Base-by-base conservation (phyloP, 2,888 invertebrate genomes). In the Argynnis bischoffii region DNA sequence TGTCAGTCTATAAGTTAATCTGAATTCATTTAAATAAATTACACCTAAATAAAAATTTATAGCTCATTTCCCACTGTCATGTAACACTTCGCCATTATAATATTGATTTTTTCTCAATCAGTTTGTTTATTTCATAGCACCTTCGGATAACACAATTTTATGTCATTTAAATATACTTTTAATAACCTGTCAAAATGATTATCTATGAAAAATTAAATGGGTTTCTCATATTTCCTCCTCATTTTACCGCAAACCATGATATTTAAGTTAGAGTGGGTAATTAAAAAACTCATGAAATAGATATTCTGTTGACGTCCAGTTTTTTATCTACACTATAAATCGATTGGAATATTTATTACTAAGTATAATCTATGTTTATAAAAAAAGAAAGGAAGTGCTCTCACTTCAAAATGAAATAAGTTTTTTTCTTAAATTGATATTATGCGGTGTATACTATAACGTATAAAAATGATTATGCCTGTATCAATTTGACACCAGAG, bases 181-280 rank as follows among this genome's bases (percentile, higher is more conserved):
- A 66, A 66, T 61, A 66, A 66, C 54, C 61, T 66, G 61, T 66
- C 66, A 61, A 55, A 48, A 41, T 66, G 55, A 55, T 66, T 55
- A 61, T 61, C 66, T 66, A 66, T 66, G 31, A 53, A 21, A 63
- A 61, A 50, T 60, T 66, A 66, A 61, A 61, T 55, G 50, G 21
- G 46, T 54, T 64, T 48, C 50, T 51, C 51, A 55, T 35, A 55
- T 68, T 59, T 63, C 55, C 21, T 46, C 50, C 55, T 56, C 35
- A 54, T 59, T 65, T 54, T 54, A 54, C 31, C 3, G 8, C n/a
- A 50, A 59, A 53, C 14, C 61, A 48, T 51, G 15, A 31, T 48
- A 4, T 16, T 35, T 56, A 46, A 26, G 2, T 64, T 41, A 18
- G 47, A 53, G 41, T 21, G 35, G 48, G 50, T 60, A 60, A 55